Base-by-base conservation (phyloP, 64 coral and sea anemone genomes). In the Stichodactyla helianthus region DNA sequence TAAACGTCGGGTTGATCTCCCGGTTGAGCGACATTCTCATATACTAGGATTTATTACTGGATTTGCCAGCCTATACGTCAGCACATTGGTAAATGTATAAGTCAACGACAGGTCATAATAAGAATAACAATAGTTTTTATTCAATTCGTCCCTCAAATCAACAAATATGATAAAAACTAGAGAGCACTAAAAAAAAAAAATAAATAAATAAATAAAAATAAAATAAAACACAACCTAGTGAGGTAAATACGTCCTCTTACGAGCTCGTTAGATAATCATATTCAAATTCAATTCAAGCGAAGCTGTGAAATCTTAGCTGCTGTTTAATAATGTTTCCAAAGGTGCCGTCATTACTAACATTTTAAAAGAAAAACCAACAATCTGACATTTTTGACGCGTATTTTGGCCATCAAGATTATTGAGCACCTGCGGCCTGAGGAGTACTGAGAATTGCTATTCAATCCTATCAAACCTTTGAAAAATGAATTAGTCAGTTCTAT, bases 321-420 rank as follows among this genome's bases (percentile, higher is more conserved):
- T 81, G 78, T 81, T 81, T 81, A 54, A 50, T 54, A 54, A 81
- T 81, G 53, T 54, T 53, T 22, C 78, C 77, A 79, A 79, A 54
- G 35, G 35, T 51, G 22, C 50, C 50, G 14, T 81, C 11, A 52
- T 81, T 54, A 54, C 15, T 13, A 10, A 81, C 54, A 50, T 81
- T 81, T 81, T 52, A 81, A 53, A 81, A 18, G 78, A 20, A 5
- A 81, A 81, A 51, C 52, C 35, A 81, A 51, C 35, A 81, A 53
- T 52, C 5, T 81, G 78, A 53, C 52, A 54, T 54, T 18, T 52
- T 81, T 81, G 78, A 81, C 78, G 35, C 35, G 52, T 81, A 53
- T 19, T 65, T 54, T 52, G 35, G 78, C 52, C 78, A 81, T 19
- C 12, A 6, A 54, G 78, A 81, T 81, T 81, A 81, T 54, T 50